Evolutionary conservation across 2,797 vertebrate species (phyloP).

Genomic region (Leontopithecus rosalia): DNA sequence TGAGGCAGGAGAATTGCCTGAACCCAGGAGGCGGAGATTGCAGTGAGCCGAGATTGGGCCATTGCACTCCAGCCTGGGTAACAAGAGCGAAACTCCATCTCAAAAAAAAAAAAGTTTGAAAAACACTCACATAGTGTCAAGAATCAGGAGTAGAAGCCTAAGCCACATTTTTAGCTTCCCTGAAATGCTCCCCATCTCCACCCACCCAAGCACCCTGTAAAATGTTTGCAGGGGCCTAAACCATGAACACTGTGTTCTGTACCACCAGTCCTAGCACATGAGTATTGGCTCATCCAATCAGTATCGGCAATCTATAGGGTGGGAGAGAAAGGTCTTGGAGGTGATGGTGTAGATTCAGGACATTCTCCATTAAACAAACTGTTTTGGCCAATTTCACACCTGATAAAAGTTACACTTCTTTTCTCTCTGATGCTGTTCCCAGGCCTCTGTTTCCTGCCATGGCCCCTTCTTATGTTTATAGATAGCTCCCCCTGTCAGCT

Average conservation of each 20-base stretch:
- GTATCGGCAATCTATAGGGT: not conserved
- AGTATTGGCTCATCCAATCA: conserved; percentile 52
- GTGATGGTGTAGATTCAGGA: not conserved
- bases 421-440: conserved; percentile 8
- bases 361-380: conserved; percentile 16
- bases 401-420: conserved; percentile 25
- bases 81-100: no score
- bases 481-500: not conserved
- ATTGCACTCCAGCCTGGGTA: no score
- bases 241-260: conserved; percentile 31
- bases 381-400: conserved; percentile 49
- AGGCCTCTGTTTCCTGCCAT: conserved; percentile 24
- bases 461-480: not conserved
- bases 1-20: no score
- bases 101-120: not conserved
- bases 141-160: conserved; percentile 23
- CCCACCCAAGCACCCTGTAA: not conserved
- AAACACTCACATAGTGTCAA: not conserved
- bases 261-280: not conserved
- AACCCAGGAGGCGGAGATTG: no score
- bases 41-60: no score
- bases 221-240: conserved; percentile 47
- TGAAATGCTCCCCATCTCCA: conserved; percentile 62
- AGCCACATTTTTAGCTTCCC: conserved; percentile 66
- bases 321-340: not conserved